Conservation (phyloP, 2,113 vertebrate genomes). For the Varanus komodoensis region DNA sequence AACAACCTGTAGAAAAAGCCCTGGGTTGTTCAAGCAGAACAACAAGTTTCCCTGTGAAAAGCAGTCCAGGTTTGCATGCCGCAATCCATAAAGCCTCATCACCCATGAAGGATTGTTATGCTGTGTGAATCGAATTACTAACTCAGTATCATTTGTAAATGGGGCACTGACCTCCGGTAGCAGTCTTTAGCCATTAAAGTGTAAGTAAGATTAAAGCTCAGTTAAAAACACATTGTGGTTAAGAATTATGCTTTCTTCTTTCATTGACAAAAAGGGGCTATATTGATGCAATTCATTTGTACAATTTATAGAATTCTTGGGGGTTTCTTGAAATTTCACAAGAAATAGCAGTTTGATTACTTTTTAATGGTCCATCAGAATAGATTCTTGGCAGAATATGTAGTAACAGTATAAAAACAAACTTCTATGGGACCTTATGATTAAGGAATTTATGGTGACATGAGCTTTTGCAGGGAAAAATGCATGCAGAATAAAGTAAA, state of each 20-base stretch:
- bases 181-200: not conserved
- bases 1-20: no score
- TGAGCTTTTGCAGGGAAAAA: not conserved
- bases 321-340: not conserved
- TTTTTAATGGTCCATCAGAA: not conserved
- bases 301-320: not conserved
- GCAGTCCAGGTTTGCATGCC: no score
- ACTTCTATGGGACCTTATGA: not conserved
- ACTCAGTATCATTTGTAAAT: not conserved
- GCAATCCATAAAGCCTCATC: no score
- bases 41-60: no score
- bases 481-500: slow-evolving; percentile 5
- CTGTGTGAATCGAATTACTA: not conserved
- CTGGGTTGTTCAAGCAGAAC: no score
- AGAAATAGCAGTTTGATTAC: not conserved
- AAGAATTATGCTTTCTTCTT: not conserved
- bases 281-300: not conserved
- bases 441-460: not conserved
- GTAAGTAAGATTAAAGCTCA: not conserved
- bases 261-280: not conserved
- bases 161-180: not conserved
- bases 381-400: not conserved
- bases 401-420: not conserved
- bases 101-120: not conserved
- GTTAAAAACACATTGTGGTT: not conserved